A percentile compares a stretch with the other conserved stretches of the same genome.
Evolutionary conservation across 2,113 vertebrate genomes (phyloP).

Genomic region (Psophia crepitans): DNA sequence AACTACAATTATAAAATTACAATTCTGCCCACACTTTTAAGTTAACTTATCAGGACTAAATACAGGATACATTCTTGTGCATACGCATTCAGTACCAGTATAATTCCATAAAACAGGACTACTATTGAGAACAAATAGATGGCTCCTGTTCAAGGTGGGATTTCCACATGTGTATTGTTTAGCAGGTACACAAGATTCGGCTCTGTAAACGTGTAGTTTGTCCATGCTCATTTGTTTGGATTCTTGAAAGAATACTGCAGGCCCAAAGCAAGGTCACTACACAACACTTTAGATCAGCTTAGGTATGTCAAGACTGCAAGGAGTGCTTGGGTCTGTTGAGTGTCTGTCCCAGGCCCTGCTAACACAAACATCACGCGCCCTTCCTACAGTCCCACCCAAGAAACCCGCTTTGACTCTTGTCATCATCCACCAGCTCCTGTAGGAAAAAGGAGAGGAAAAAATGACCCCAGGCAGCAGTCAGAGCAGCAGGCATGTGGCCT

Average conservation of each 20-base stretch:
- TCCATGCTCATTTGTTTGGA: background rate
- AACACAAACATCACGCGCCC: background rate
- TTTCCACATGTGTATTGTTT: background rate
- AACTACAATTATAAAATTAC: background rate
- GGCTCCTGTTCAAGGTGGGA: background rate
- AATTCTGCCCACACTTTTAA: background rate
- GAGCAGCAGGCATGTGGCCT: background rate
- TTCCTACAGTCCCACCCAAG: background rate
- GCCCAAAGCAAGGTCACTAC: background rate
- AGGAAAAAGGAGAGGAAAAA: background rate
- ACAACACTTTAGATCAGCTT: background rate
- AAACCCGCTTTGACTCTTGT: background rate
- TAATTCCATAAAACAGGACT: background rate
- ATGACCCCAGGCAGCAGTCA: fast-evolving
- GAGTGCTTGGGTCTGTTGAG: background rate
- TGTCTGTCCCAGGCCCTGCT: background rate
- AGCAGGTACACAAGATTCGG: background rate
- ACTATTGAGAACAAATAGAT: background rate
- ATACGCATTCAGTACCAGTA: background rate
- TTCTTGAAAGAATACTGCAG: background rate
- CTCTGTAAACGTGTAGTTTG: background rate
- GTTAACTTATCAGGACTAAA: background rate
- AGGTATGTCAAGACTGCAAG: background rate
- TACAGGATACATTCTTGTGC: background rate
- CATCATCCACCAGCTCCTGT: background rate